phyloP scores from a whole-genome alignment of 2,888 invertebrate species.

The Ornithoptera priamus region DNA sequence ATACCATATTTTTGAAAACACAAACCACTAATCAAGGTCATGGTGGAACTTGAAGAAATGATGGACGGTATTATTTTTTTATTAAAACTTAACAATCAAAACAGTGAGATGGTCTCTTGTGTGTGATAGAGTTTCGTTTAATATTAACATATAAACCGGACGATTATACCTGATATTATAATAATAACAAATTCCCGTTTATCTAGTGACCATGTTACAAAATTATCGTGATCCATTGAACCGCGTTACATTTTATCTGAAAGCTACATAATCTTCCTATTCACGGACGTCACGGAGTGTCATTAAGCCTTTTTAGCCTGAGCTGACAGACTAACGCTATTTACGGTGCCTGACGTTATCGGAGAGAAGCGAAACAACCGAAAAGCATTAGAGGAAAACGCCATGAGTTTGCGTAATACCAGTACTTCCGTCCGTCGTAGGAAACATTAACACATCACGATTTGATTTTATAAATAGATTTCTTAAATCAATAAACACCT shows the following conservation, averaged over 20 bases:
- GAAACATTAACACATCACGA: too few species aligned
- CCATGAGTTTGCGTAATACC: conserved; percentile 38
- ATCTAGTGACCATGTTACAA: conserved; percentile 19
- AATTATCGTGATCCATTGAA: conserved; percentile 27
- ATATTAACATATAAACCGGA: too few species aligned
- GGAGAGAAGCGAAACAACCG: conserved; percentile 49
- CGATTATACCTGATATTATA: not conserved
- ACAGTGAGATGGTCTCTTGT: too few species aligned
- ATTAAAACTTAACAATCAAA: too few species aligned
- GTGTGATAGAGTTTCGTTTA: too few species aligned
- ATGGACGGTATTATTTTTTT: not conserved
- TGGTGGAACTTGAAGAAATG: not conserved
- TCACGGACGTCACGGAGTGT: conserved; percentile 57
- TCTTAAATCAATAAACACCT: too few species aligned
- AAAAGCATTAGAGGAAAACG: conserved; percentile 63
- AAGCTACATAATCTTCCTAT: conserved; percentile 59
- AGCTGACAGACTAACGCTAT: conserved; percentile 66
- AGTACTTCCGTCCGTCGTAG: not conserved
- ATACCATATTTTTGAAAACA: too few species aligned
- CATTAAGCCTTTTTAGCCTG: conserved; percentile 57
- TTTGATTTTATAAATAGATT: too few species aligned
- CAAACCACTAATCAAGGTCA: not conserved
- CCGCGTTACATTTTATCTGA: conserved; percentile 49
- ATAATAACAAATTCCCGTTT: conserved; percentile 19
- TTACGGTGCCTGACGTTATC: conserved; percentile 71